Conservation (phyloP, 2,113 vertebrate genomes). For the Procavia capensis region DNA sequence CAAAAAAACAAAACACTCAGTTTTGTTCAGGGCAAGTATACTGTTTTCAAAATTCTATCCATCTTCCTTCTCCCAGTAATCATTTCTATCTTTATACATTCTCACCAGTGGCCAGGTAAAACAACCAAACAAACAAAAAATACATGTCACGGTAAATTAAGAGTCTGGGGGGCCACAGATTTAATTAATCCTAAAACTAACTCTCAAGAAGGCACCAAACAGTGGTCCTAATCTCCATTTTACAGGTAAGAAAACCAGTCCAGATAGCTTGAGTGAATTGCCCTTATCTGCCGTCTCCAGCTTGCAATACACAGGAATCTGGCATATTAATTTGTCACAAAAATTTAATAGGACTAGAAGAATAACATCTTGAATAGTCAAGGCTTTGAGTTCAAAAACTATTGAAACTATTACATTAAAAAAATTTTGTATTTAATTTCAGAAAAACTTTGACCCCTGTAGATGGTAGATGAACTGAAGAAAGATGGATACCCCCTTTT, state of each 20-base stretch:
- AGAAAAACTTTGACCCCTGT: not conserved
- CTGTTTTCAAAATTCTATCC: constrained; percentile 4
- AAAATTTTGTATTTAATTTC: not conserved
- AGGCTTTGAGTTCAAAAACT: not conserved
- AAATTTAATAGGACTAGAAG: constrained; percentile 52
- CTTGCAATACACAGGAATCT: constrained; percentile 53
- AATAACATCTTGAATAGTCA: constrained; percentile 54
- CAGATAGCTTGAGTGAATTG: constrained; percentile 58
- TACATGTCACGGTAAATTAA: constrained; percentile 11
- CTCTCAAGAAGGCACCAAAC: constrained; percentile 12
- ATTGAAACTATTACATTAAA: not conserved
- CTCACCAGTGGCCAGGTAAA: constrained; percentile 41
- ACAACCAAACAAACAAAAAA: constrained; percentile 2
- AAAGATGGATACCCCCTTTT: not conserved
- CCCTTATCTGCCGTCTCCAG: constrained; percentile 68
- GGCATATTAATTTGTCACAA: constrained; percentile 65
- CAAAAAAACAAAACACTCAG: not conserved
- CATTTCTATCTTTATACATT: not conserved
- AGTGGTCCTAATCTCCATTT: constrained; percentile 60
- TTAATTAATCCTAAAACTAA: constrained; percentile 70
- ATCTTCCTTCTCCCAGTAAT: constrained; percentile 12
- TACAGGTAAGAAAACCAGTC: constrained; percentile 57
- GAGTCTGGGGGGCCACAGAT: not conserved
- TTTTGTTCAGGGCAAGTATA: not conserved
- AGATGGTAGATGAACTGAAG: not conserved